phyloP scores from a whole-genome alignment of 1,140 invertebrate genomes.

The Drosophila dunni region DNA sequence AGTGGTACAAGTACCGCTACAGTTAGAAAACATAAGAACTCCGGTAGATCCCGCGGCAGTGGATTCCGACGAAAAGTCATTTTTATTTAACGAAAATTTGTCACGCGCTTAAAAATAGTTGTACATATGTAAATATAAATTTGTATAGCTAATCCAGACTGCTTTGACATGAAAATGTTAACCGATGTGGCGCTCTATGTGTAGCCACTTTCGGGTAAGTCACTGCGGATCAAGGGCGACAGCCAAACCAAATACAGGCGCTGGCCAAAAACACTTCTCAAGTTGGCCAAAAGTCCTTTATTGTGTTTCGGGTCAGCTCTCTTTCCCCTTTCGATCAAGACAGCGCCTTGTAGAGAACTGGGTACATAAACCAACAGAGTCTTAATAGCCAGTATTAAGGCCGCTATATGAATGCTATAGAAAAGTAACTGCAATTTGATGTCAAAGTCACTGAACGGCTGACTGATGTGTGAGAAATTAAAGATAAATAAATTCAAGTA shows the following conservation, averaged over 20 bases:
- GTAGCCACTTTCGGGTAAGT: conserved; percentile 10
- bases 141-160: neutral
- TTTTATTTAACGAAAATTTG: neutral
- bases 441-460: conserved; percentile 86
- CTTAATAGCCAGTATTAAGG: conserved; percentile 83
- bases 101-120: neutral
- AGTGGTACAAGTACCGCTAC: conserved; percentile 65
- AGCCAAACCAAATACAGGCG: conserved; percentile 90
- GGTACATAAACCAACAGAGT: conserved; percentile 85
- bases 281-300: conserved; percentile 88
- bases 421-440: conserved; percentile 87
- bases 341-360: conserved; percentile 75
- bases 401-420: conserved; percentile 88
- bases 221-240: neutral
- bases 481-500: too few species aligned
- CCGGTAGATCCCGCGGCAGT: conserved; percentile 55
- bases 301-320: conserved; percentile 86
- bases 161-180: neutral
- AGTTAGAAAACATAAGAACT: conserved; percentile 57
- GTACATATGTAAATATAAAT: neutral
- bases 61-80: conserved; percentile 51
- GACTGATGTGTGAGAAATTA: neutral
- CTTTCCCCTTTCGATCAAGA: conserved; percentile 17
- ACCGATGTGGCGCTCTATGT: neutral
- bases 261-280: conserved; percentile 89